A percentile compares a stretch with the other conserved stretches of the same genome.
Evolutionary conservation across 2,113 vertebrate genomes (phyloP).

Genomic region (Illadopsis cleaveri): DNA sequence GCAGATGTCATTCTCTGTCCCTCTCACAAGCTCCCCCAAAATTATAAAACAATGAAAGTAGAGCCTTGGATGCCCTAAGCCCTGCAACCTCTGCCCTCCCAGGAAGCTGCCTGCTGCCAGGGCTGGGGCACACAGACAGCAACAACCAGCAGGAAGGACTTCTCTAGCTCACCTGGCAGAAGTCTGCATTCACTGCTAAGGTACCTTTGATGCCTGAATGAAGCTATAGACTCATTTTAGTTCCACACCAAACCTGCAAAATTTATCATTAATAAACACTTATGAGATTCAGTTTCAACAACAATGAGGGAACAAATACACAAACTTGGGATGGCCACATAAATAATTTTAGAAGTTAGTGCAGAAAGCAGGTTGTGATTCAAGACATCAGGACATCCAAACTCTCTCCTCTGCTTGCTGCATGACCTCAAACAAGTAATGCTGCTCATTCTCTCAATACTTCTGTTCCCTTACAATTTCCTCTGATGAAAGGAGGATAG

Average conservation of each 20-base stretch:
- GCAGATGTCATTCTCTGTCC: background rate
- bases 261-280: background rate
- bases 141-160: background rate
- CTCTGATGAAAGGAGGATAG: background rate
- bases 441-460: fast-evolving
- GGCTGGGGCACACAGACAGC: background rate
- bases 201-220: background rate
- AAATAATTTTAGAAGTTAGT: background rate
- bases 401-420: background rate
- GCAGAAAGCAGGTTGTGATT: background rate
- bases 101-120: background rate
- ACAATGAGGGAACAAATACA: background rate
- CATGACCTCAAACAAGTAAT: background rate
- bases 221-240: background rate
- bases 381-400: background rate
- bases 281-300: background rate
- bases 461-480: background rate
- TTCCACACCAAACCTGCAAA: background rate
- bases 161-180: background rate
- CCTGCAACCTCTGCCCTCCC: background rate
- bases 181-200: background rate
- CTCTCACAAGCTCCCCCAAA: background rate
- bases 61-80: background rate
- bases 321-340: background rate
- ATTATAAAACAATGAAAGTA: background rate